A percentile compares a stretch with the other conserved stretches of the same genome.
These are phyloP conservation scores for Lobophora halterata DNA, from an alignment of 2,888 invertebrate species.

Conservation along the genomic window DNA sequence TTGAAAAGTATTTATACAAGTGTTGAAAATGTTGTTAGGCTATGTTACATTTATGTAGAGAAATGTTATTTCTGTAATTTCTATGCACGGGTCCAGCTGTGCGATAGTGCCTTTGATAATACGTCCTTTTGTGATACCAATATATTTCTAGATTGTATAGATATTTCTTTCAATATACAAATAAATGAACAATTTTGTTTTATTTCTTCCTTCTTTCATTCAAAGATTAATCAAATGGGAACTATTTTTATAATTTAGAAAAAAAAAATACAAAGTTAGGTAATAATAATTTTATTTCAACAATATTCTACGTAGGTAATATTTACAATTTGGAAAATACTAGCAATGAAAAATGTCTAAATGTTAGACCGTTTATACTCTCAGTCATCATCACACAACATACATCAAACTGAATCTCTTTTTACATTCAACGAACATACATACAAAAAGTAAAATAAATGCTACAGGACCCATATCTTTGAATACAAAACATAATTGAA, in stretches of 20 bases:
- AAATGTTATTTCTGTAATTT: slow-evolving; percentile 21
- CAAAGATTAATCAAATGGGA: not conserved
- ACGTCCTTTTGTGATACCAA: slow-evolving; percentile 76
- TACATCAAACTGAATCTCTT: not conserved
- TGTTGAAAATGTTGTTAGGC: too few species aligned
- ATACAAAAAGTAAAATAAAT: not conserved
- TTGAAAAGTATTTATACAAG: slow-evolving; percentile 6
- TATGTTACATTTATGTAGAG: too few species aligned
- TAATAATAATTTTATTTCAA: slow-evolving; percentile 24
- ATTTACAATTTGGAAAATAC: slow-evolving; percentile 33
- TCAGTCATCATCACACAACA: not conserved
- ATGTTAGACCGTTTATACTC: slow-evolving; percentile 14
- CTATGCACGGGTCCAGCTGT: slow-evolving; percentile 26
- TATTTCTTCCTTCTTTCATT: slow-evolving; percentile 20
- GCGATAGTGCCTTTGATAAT: slow-evolving; percentile 69
- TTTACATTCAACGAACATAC: not conserved
- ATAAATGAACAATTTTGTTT: slow-evolving; percentile 39
- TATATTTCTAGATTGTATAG: slow-evolving; percentile 74
- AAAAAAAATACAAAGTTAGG: not conserved
- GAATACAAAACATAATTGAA: too few species aligned
- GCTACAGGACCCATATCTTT: too few species aligned
- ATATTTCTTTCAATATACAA: slow-evolving; percentile 76
- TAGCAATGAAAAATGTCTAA: slow-evolving; percentile 7
- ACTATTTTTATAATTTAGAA: slow-evolving; percentile 12
- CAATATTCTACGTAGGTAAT: slow-evolving; percentile 15